Base-by-base conservation (phyloP, 2,797 vertebrate species). In the Malurus leucopterus region DNA sequence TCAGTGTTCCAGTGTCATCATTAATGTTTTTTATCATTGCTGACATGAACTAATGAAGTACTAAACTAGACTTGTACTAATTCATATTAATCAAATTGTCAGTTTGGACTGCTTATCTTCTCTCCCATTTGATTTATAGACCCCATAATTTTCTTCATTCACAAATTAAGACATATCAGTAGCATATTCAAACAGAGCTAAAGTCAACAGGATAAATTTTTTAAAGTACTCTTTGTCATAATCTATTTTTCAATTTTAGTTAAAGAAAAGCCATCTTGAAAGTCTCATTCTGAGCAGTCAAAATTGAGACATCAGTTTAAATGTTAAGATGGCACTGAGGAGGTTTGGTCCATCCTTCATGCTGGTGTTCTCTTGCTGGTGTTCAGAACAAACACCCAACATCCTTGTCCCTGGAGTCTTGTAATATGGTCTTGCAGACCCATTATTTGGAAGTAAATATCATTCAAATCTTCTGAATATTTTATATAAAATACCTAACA, bases 41-140 rank as follows among this genome's bases (percentile, higher is more conserved):
- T 96, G 96, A 93, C 84, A 86, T 91, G 93, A 96, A 96, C 90
- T 94, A 95, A 93, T 89, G 94, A 97, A 96, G 92, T 90, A 92
- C 63, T 92, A 94, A 92, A 91, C 77, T 83, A 85, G 69, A 77
- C 68, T 87, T 89, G n/a, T 78, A 81, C 78, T 88, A 91, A 94
- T 93, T 93, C 83, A 83, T 95, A 95, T 94, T 93, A 94, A 95
- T 96, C 86, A 91, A 94, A 71, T 94, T 93, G 94, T 96, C 94
- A 91, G 91, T 86, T 93, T 95, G 64, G 40, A 88, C 75, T 78
- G 71, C 85, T 95, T 94, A 92, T 72, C 71, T 81, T 91, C 85
- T 96, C 94, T 94, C 53, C 38, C 26, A 21, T 94, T 93, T 96
- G 93, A 94, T 86, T 95, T 95, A 88, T 61, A 91, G 34, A 44